Conservation (phyloP, 2,113 vertebrate genomes). For the Leptocoma aspasia region DNA sequence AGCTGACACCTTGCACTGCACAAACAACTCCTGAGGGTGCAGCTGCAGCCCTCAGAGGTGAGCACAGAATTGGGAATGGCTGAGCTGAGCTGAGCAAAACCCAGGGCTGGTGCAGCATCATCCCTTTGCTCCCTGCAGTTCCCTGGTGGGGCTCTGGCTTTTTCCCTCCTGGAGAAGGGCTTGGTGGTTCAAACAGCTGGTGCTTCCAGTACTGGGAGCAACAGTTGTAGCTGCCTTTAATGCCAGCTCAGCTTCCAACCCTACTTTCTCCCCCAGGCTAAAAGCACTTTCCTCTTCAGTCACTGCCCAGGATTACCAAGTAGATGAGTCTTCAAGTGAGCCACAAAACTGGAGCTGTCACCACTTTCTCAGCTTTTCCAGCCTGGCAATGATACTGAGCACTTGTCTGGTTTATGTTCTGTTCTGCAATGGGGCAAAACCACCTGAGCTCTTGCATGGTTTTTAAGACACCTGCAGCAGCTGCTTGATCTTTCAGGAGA, state of each 20-base stretch:
- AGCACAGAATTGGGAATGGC: neutral
- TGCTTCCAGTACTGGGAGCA: neutral
- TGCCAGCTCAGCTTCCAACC: neutral
- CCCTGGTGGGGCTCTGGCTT: neutral
- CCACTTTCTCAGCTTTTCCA: neutral
- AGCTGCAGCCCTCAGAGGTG: neutral
- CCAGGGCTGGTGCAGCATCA: accelerated
- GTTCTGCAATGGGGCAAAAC: neutral
- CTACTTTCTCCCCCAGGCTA: neutral
- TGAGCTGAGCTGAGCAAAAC: neutral
- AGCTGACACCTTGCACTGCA: neutral
- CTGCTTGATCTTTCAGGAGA: neutral
- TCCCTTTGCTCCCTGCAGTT: neutral
- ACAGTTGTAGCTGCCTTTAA: neutral
- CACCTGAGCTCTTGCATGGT: neutral
- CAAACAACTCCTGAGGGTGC: neutral
- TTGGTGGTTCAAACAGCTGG: neutral
- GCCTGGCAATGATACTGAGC: neutral
- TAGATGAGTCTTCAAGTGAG: neutral
- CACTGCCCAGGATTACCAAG: neutral
- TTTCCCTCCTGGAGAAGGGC: neutral
- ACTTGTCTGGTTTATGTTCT: neutral
- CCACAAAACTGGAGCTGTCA: neutral
- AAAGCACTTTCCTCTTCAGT: neutral
- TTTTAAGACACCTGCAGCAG: neutral